phyloP scores from a whole-genome alignment of 2,888 invertebrate genomes.

The Metacarcinus magister region DNA sequence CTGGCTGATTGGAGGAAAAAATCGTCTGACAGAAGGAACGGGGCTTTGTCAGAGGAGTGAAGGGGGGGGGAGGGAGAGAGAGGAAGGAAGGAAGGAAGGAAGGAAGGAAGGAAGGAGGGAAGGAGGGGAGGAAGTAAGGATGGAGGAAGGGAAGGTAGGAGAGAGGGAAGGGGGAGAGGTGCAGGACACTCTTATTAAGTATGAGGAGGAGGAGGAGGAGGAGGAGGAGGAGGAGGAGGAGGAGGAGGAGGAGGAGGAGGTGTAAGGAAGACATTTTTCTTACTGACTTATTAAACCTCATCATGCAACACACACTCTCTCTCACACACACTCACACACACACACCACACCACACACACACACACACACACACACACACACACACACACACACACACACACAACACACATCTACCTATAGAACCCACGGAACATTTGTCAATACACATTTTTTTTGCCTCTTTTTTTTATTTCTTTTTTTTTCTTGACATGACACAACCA shows the following conservation, averaged over 20 bases:
- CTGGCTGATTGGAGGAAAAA: background rate
- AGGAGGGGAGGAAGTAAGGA: background rate
- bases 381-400: background rate
- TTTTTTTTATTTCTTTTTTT: background rate
- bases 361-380: constrained; percentile 27
- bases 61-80: background rate
- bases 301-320: background rate
- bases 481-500: background rate
- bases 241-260: constrained; percentile 36
- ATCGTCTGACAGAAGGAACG: background rate
- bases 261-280: background rate
- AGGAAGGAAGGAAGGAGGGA: background rate
- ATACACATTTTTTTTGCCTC: background rate
- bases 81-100: background rate
- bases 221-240: constrained; percentile 31
- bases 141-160: background rate
- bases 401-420: no score
- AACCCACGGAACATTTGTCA: background rate
- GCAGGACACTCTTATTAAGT: background rate
- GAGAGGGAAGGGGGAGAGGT: background rate
- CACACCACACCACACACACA: constrained; percentile 44
- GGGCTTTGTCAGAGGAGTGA: background rate
- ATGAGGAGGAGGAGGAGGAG: background rate
- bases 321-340: constrained; percentile 60
- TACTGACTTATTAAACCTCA: background rate